Evolutionary conservation across 2,888 invertebrate species (phyloP), one percentile per base, ranked within the genome.

Genomic region (Opisthograptis luteolata): DNA sequence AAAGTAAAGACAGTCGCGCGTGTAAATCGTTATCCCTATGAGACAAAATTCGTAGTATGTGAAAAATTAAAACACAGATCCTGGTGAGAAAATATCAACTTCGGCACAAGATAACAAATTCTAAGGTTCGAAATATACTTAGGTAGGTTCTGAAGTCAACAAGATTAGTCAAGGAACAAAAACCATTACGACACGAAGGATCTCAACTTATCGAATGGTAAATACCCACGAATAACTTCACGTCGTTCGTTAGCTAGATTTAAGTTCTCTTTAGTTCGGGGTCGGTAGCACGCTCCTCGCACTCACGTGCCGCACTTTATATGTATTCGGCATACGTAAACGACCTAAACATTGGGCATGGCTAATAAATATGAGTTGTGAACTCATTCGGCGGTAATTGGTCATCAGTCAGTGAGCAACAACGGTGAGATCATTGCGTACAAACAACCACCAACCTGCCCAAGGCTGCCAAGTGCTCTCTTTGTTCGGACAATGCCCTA

Each of bases 341-440:
- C 44, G 30, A 52, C 52, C 63, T 65, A 55, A 60, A 52, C 47
- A 63, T 66, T 58, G 63, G 63, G 69, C 63, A 50, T 36, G 53
- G 49, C 44, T 14, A 69, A 66, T 69, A 68, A 66, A 68, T 59
- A 51, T 60, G 62, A 68, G 73, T 76, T 73, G 68, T 79, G 80
- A 79, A 81, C 78, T 79, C 79, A 81, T 72, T 72, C 64, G 69
- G 69, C 68, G 66, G 77, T 77, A 76, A 76, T 80, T 79, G 81
- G 79, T 80, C 81, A 80, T 76, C 75, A 78, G 76, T 76, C 75
- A 78, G 76, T 87, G 85, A 87, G 87, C 86, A 85, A 86, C 80
- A 73, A 67, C 68, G 79, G 79, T 87, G 87, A 87, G 84, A 81
- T 87, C 87, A 87, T 66, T 72, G 64, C 66, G 66, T 66, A 64